Evolutionary conservation across 2,888 invertebrate genomes (phyloP), one percentile per base, ranked within the genome.

Genomic region (Melangyna quadrimaculata): DNA sequence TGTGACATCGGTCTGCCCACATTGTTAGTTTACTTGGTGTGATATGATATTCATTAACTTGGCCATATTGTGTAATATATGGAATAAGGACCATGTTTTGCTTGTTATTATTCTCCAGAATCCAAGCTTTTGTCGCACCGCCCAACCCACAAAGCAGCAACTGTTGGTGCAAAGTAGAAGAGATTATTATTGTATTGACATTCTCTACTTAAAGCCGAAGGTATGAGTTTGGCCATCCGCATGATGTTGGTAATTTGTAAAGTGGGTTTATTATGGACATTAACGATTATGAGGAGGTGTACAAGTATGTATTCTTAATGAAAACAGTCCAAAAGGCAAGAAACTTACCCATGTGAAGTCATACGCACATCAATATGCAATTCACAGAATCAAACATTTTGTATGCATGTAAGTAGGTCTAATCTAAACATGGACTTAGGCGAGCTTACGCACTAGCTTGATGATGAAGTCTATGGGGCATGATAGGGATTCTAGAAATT

Each of bases 21-120:
- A 67, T 70, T 69, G 86, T 86, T 78, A 70, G 70, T 61, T 77
- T 55, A 72, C 75, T 57, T 35, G 37, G 69, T 71, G 55, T 73
- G 72, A 69, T 80, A 73, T 72, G 69, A 78, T 86, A 81, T 86
- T 78, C 81, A 81, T 86, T 81, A 86, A 78, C 69, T 80, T 48
- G 65, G 63, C 51, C 69, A 43, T 72, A 74, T 84, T 75, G 65
- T 75, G 65, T 74, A 65, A 65, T 65, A 43, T n/a, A 27, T 51
- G 48, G 24, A 53, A 75, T 48, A 75, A 78, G 48, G 57, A 74
- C 59, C 29, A 63, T 63, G 59, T 78, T 55, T 61, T 78, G 51
- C 35, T 35, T 37, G 32, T 35, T 67, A 67, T 67, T 67, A 65
- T 65, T 65, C 65, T 65, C n/a, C 63, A 63, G 27, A n/a, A 27